A percentile compares a stretch with the other conserved stretches of the same genome.
These are phyloP conservation scores for Hyperopisus bebe DNA, from an alignment of 2,113 vertebrate species.

Conservation along the genomic window DNA sequence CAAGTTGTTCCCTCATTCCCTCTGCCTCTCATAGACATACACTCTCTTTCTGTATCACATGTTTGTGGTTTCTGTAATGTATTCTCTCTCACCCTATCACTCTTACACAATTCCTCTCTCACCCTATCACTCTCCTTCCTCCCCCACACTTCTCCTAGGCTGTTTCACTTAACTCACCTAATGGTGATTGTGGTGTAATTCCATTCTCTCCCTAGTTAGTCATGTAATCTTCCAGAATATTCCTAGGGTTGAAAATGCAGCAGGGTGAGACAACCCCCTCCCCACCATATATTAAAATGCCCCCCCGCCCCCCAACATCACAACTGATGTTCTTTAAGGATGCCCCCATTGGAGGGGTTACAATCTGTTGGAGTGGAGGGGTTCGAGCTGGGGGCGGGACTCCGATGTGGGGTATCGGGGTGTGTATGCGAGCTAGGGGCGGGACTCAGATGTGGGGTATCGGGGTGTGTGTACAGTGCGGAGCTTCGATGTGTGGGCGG, in stretches of 20 bases:
- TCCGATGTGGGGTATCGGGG: too few relatives aligned
- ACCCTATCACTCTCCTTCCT: not conserved
- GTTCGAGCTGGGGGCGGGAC: not conserved
- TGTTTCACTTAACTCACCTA: not conserved
- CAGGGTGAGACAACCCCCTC: not conserved
- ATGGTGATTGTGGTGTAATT: conserved; percentile 6
- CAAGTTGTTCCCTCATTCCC: too few relatives aligned
- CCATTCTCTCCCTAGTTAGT: not conserved
- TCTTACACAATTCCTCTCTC: not conserved
- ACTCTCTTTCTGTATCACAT: not conserved
- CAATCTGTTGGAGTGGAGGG: not conserved
- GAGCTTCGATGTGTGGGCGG: too few relatives aligned
- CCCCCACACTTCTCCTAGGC: not conserved
- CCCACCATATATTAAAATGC: not conserved
- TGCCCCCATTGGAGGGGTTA: not conserved
- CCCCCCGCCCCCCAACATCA: not conserved
- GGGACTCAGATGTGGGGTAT: too few relatives aligned
- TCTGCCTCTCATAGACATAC: not conserved
- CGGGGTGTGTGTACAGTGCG: too few relatives aligned
- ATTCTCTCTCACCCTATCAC: not conserved
- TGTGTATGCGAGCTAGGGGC: too few relatives aligned
- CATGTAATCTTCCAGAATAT: not conserved
- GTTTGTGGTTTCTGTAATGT: not conserved
- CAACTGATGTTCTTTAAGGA: not conserved
- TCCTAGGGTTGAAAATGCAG: not conserved